Conservation (phyloP, 2,888 invertebrate genomes). For the Ditula angustiorana region DNA sequence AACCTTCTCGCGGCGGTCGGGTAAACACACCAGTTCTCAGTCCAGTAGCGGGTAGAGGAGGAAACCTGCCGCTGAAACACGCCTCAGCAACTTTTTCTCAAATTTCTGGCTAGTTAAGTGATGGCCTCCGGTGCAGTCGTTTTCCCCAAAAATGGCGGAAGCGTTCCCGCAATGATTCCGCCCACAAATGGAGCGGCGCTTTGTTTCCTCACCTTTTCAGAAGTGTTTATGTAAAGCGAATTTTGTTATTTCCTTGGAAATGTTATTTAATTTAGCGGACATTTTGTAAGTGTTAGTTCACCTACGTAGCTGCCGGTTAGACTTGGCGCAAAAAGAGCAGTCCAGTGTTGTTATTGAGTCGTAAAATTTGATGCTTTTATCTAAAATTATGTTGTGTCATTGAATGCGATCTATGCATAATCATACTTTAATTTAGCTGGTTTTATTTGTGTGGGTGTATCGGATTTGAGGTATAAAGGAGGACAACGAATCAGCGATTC, state of each 20-base stretch:
- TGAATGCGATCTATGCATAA: too few species aligned
- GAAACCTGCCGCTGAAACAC: neutral
- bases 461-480: too few species aligned
- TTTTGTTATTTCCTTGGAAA: conserved; percentile 17
- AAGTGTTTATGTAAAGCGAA: conserved; percentile 20
- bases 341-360: too few species aligned
- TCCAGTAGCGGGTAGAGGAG: neutral
- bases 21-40: too few species aligned
- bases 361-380: too few species aligned
- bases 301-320: neutral
- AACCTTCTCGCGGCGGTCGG: too few species aligned
- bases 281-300: neutral
- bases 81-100: conserved; percentile 5
- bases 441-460: too few species aligned
- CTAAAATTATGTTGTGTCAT: too few species aligned
- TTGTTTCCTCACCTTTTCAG: conserved; percentile 15
- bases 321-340: too few species aligned
- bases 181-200: conserved; percentile 3
- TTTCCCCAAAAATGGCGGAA: conserved; percentile 16
- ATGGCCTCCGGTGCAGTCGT: conserved; percentile 5
- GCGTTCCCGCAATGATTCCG: conserved; percentile 17
- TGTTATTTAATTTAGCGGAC: conserved; percentile 1
- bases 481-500: too few species aligned
- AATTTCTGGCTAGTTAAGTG: conserved; percentile 25
- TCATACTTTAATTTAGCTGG: too few species aligned